phyloP scores from a whole-genome alignment of 2,113 vertebrate genomes.

The Penelope pileata region DNA sequence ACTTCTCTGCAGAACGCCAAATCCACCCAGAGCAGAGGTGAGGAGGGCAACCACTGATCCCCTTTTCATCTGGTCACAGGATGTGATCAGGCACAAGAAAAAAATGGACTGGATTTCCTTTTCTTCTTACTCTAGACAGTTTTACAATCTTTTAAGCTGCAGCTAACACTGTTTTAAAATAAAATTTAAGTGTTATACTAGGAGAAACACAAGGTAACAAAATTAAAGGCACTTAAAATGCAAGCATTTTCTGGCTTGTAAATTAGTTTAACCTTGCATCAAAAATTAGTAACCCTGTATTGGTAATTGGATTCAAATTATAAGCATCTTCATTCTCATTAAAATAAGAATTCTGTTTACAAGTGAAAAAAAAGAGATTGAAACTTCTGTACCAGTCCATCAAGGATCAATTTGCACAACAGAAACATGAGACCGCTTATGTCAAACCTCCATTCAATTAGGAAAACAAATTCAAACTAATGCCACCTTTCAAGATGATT shows the following conservation, averaged over 20 bases:
- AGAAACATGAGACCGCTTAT: neutral
- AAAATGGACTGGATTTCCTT: rapidly evolving
- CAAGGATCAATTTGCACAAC: neutral
- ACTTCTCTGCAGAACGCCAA: neutral
- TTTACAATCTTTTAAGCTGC: neutral
- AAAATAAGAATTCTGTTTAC: neutral
- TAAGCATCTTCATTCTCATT: neutral
- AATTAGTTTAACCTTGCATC: neutral
- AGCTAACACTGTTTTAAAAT: neutral
- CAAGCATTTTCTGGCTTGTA: neutral
- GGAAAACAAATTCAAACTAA: slow-evolving; percentile 1
- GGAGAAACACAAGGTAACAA: neutral
- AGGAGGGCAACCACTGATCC: neutral
- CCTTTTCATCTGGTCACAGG: neutral
- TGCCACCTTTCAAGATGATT: neutral
- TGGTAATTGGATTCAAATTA: neutral
- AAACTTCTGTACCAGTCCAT: neutral
- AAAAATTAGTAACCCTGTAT: neutral
- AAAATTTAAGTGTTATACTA: neutral
- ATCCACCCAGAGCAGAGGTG: neutral
- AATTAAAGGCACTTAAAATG: neutral
- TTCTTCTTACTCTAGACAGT: neutral
- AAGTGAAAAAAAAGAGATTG: neutral
- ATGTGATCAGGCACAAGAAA: neutral
- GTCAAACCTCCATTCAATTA: neutral